Evolutionary conservation across 2,113 vertebrate genomes (phyloP).

Genomic region (Regulus satrapa): DNA sequence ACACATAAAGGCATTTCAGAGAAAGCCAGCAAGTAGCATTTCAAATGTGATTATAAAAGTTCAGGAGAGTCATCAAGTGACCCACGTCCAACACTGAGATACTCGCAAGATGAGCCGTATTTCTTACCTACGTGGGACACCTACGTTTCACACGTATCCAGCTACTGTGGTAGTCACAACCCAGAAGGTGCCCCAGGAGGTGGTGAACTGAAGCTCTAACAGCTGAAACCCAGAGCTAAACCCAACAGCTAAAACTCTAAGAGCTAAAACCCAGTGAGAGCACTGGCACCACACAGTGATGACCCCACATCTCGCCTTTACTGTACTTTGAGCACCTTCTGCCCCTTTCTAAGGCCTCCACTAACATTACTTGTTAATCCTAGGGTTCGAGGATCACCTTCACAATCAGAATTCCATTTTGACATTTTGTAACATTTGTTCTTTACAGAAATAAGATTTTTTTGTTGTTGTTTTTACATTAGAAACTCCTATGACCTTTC

Average conservation of each 20-base stretch:
- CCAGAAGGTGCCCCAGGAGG: not conserved
- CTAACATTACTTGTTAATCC: not conserved
- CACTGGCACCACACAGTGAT: too few relatives aligned
- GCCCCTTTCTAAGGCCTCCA: not conserved
- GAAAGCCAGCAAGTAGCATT: not conserved
- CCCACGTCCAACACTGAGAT: rapidly evolving
- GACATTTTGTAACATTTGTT: not conserved
- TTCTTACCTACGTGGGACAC: not conserved
- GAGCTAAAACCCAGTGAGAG: not conserved
- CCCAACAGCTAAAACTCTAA: not conserved
- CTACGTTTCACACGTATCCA: not conserved
- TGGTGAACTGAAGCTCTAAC: not conserved
- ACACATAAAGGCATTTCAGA: not conserved
- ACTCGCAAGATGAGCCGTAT: not conserved
- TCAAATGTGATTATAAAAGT: not conserved
- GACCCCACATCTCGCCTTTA: not conserved
- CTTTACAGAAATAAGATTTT: not conserved
- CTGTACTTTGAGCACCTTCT: not conserved
- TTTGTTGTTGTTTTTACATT: rapidly evolving
- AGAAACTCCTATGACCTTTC: not conserved
- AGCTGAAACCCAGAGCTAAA: not conserved
- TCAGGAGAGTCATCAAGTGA: not conserved
- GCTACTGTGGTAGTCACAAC: rapidly evolving
- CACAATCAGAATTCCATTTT: not conserved
- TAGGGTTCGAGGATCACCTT: not conserved